A percentile compares a stretch with the other conserved stretches of the same genome.
phyloP scores from a whole-genome alignment of 2,888 invertebrate genomes.

The Tortricodes alternella region DNA sequence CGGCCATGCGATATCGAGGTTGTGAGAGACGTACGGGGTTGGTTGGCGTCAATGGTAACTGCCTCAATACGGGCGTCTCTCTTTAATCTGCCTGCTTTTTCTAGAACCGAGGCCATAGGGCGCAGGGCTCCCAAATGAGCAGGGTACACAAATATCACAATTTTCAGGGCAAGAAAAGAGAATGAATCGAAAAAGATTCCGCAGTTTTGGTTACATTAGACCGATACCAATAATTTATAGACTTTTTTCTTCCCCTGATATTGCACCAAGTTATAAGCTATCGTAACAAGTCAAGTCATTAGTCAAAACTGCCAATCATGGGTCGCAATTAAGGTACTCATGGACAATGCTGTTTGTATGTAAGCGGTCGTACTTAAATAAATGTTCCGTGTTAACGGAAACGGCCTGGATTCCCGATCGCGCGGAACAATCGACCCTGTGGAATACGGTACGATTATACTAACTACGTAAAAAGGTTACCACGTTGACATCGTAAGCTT shows the following conservation, averaged over 20 bases:
- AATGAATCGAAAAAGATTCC: too few relatives aligned
- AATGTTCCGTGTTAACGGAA: constrained; percentile 1
- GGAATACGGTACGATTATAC: not conserved
- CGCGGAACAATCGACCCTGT: constrained; percentile 47
- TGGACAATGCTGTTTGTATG: not conserved
- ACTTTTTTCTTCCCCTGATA: too few relatives aligned
- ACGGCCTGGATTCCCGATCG: constrained; percentile 54
- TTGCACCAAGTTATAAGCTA: not conserved
- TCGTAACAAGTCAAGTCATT: not conserved
- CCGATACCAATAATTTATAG: too few relatives aligned
- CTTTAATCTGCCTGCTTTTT: constrained; percentile 79
- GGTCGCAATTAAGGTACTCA: not conserved
- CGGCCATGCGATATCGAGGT: constrained; percentile 35
- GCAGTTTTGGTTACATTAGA: too few relatives aligned
- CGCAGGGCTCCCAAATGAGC: constrained; percentile 78
- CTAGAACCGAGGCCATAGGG: constrained; percentile 76
- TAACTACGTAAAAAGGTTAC: too few relatives aligned
- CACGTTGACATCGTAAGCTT: too few relatives aligned
- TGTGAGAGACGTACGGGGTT: constrained; percentile 82
- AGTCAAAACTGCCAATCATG: not conserved
- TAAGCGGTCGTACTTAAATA: not conserved
- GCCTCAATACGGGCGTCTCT: constrained; percentile 81
- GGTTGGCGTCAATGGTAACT: constrained; percentile 72
- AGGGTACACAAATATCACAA: constrained; percentile 50
- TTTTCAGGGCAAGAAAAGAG: too few relatives aligned